Evolutionary conservation across 2,113 vertebrate genomes (phyloP).

Genomic region (Ictalurus furcatus): DNA sequence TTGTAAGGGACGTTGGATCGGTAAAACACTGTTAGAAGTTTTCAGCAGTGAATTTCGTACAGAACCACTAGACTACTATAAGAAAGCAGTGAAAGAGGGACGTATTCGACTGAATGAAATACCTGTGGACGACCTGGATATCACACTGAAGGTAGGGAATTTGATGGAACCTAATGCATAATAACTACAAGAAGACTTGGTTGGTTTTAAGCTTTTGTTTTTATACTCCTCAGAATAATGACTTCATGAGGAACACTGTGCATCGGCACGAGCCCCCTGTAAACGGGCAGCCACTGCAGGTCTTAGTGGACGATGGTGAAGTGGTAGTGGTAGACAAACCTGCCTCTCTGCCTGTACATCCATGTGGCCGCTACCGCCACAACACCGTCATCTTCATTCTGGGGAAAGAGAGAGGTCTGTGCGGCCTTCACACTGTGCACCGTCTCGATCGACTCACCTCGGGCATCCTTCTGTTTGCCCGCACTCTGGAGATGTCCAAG

Average conservation of each 20-base stretch:
- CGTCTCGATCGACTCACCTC: conserved; percentile 94
- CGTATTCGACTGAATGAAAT: conserved; percentile 88
- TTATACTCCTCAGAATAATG: conserved; percentile 80
- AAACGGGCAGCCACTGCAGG: conserved; percentile 74
- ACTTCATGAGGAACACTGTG: conserved; percentile 88
- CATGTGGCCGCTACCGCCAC: conserved; percentile 93
- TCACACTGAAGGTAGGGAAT: conserved; percentile 84
- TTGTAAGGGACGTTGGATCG: conserved; percentile 97
- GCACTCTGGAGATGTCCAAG: conserved; percentile 82
- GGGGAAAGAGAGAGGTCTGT: conserved; percentile 87
- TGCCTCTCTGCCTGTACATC: conserved; percentile 92
- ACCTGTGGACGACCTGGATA: conserved; percentile 79
- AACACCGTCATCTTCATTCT: conserved; percentile 97
- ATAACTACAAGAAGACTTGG: neutral
- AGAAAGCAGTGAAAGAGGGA: conserved; percentile 78
- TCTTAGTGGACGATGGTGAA: conserved; percentile 84
- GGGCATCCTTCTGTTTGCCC: conserved; percentile 92
- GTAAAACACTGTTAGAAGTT: conserved; percentile 85
- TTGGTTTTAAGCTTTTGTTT: conserved; percentile 3
- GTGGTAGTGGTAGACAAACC: conserved; percentile 94
- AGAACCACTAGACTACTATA: conserved; percentile 84
- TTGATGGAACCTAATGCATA: neutral
- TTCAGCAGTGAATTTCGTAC: conserved; percentile 88
- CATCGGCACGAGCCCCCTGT: conserved; percentile 97
- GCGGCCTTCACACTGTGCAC: conserved; percentile 88